A percentile compares a stretch with the other conserved stretches of the same genome.
Evolutionary conservation across 2,888 invertebrate genomes (phyloP).

Genomic region (Monopis laevigella): DNA sequence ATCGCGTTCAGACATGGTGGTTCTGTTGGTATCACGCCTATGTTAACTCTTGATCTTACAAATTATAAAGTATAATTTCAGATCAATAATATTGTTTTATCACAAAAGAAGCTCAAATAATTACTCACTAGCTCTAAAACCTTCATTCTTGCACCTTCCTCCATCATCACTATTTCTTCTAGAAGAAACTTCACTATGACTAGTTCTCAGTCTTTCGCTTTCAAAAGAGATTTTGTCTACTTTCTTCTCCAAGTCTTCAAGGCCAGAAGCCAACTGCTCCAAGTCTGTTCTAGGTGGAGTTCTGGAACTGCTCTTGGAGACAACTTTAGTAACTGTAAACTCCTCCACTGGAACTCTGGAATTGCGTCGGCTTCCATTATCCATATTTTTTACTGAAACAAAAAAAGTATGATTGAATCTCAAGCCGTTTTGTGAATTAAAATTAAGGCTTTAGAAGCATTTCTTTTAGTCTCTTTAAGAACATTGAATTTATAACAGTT

Average conservation of each 20-base stretch:
- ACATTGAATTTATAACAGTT: too few species aligned
- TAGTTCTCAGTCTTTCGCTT: slow-evolving; percentile 39
- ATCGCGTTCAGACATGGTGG: too few species aligned
- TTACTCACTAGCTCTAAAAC: slow-evolving; percentile 34
- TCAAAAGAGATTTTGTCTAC: slow-evolving; percentile 45
- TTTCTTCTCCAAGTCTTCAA: slow-evolving; percentile 24
- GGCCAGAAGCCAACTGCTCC: slow-evolving; percentile 20
- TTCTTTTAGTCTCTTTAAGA: too few species aligned
- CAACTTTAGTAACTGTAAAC: background rate
- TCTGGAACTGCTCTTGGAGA: background rate
- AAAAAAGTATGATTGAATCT: too few species aligned
- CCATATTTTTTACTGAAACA: background rate
- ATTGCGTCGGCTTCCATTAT: slow-evolving; percentile 1
- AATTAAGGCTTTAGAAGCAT: too few species aligned
- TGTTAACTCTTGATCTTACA: too few species aligned
- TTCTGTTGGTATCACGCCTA: too few species aligned
- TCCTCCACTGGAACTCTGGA: slow-evolving; percentile 1
- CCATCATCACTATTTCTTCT: slow-evolving; percentile 52
- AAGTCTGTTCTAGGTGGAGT: slow-evolving; percentile 21
- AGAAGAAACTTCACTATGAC: slow-evolving; percentile 46
- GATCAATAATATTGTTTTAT: too few species aligned
- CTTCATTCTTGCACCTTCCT: slow-evolving; percentile 34
- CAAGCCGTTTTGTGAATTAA: too few species aligned
- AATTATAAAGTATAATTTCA: too few species aligned
- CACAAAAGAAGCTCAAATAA: too few species aligned